These are phyloP conservation scores for Porites evermanni DNA, from an alignment of 92 coral and sea anemone genomes.

Conservation along the genomic window DNA sequence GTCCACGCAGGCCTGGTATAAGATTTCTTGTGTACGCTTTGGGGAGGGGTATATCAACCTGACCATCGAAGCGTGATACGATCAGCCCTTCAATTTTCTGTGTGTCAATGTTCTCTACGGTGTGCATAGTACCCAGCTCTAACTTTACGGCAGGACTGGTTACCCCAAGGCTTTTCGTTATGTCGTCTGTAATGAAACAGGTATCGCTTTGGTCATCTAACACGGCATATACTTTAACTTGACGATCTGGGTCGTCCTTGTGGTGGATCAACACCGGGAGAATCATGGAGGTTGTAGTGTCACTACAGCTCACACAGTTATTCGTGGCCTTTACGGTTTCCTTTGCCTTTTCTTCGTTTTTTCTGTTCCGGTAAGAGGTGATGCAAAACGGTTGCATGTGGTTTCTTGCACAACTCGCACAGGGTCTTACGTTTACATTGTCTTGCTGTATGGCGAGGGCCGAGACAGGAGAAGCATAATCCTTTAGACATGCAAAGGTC, in stretches of 20 bases:
- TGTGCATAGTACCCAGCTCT: conserved; percentile 61
- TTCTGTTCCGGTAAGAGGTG: neutral
- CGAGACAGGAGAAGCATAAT: conserved; percentile 61
- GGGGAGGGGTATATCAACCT: conserved; percentile 55
- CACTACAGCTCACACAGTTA: conserved; percentile 54
- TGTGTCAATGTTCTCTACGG: conserved; percentile 38
- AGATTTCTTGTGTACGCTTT: conserved; percentile 58
- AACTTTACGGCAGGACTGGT: conserved; percentile 51
- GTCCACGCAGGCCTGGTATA: conserved; percentile 60
- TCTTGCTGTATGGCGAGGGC: conserved; percentile 54
- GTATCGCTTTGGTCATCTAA: conserved; percentile 74
- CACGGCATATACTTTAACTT: conserved; percentile 59
- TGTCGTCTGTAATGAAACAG: conserved; percentile 58
- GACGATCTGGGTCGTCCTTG: conserved; percentile 39
- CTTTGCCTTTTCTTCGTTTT: neutral
- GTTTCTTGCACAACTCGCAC: conserved; percentile 68
- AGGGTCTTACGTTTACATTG: conserved; percentile 45
- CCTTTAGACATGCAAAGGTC: conserved; percentile 51
- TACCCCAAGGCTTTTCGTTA: conserved; percentile 28
- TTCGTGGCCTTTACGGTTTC: conserved; percentile 39
- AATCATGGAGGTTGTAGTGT: conserved; percentile 66
- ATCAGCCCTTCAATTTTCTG: conserved; percentile 60
- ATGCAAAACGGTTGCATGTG: conserved; percentile 72
- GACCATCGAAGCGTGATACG: conserved; percentile 38
- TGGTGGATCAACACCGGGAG: conserved; percentile 70